Percentiles rank a stretch among this genome's conserved stretches.
Conservation (phyloP, 2,797 vertebrate species). For the Smutsia gigantea region DNA sequence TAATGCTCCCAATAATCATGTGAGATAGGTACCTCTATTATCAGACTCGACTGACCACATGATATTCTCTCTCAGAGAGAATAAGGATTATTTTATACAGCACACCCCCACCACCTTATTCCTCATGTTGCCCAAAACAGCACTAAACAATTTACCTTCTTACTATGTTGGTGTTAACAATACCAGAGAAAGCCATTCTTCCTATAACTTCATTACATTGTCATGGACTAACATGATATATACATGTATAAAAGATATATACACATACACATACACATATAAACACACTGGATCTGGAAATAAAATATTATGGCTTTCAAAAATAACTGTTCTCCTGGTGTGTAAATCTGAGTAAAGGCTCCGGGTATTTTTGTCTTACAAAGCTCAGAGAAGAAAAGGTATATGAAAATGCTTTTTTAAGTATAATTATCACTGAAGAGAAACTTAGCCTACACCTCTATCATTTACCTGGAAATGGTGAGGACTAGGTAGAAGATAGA, state of each 20-base stretch:
- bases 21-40: not conserved
- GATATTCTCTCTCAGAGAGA: not conserved
- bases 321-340: not conserved
- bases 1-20: not conserved
- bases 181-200: slow-evolving; percentile 24
- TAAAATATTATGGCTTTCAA: not conserved
- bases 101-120: not conserved
- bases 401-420: slow-evolving; percentile 32
- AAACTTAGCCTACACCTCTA: not conserved
- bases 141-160: not conserved
- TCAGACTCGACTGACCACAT: not conserved
- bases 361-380: not conserved
- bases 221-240: not conserved
- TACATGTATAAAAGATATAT: not conserved
- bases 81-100: not conserved
- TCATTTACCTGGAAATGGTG: not conserved
- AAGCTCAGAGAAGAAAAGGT: slow-evolving; percentile 37
- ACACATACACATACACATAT: not conserved
- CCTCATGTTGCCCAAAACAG: not conserved
- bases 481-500: not conserved
- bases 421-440: not conserved
- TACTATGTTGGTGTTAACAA: not conserved
- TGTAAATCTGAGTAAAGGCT: slow-evolving; percentile 55
- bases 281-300: not conserved
- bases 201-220: not conserved